Conservation (phyloP, 1,140 invertebrate genomes). For the Holotrichia oblita region DNA sequence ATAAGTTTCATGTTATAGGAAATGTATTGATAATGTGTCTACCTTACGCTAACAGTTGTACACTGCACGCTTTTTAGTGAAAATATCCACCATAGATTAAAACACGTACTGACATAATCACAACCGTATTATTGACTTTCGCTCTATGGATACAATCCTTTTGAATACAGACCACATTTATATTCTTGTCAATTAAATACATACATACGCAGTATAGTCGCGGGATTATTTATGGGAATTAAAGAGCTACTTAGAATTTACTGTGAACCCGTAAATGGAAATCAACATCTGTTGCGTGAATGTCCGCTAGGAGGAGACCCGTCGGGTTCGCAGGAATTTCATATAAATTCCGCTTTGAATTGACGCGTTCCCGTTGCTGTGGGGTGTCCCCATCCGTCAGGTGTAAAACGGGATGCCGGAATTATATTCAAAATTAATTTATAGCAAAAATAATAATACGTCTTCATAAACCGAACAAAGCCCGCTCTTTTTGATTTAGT, state of each 20-base stretch:
- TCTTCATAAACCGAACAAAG: background rate
- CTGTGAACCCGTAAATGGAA: conserved; percentile 4
- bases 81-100: too few species aligned
- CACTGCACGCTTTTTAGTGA: too few species aligned
- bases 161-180: too few species aligned
- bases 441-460: background rate
- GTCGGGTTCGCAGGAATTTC: conserved; percentile 15
- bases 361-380: background rate
- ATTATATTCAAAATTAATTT: conserved; percentile 9
- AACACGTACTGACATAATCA: too few species aligned
- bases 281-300: conserved; percentile 25
- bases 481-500: background rate
- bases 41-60: too few species aligned
- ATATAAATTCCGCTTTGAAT: conserved; percentile 32
- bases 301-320: background rate
- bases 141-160: background rate
- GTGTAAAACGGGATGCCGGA: background rate
- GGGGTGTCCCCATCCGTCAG: background rate
- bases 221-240: background rate
- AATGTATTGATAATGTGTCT: too few species aligned
- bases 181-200: too few species aligned
- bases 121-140: too few species aligned
- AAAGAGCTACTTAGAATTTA: conserved; percentile 21
- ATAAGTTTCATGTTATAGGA: too few species aligned
- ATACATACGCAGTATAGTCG: background rate